phyloP scores from a whole-genome alignment of 1,140 invertebrate genomes.

The Trachelipus rathkii region DNA sequence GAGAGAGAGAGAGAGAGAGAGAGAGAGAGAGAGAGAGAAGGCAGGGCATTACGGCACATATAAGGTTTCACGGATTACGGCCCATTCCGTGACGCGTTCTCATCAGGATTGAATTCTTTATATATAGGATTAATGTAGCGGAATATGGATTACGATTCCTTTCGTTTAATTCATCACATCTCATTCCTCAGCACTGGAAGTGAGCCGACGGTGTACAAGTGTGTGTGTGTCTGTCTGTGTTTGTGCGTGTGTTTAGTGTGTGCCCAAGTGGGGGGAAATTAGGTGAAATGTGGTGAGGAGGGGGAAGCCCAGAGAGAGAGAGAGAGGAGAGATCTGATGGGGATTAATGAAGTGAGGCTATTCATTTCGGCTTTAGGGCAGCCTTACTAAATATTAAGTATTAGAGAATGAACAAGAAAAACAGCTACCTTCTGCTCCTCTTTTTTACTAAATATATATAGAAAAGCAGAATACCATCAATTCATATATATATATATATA shows the following conservation, averaged over 20 bases:
- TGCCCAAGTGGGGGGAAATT: neutral
- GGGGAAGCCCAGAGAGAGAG: neutral
- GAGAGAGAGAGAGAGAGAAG: slow-evolving; percentile 17
- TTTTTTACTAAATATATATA: neutral
- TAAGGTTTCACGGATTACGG: slow-evolving; percentile 1
- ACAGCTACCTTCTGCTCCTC: slow-evolving; percentile 5
- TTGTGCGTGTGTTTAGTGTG: neutral
- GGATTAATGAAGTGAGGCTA: neutral
- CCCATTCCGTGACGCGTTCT: neutral
- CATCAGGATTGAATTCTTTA: slow-evolving; percentile 2
- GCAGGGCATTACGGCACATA: neutral
- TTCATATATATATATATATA: slow-evolving; percentile 6
- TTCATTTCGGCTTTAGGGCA: neutral
- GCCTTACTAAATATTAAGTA: neutral
- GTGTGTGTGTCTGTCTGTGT: too few species aligned
- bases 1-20: slow-evolving; percentile 27
- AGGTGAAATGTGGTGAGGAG: neutral
- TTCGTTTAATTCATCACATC: neutral
- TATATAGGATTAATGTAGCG: slow-evolving; percentile 3
- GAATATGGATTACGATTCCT: slow-evolving; percentile 10
- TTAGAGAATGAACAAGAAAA: neutral
- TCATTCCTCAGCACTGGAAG: slow-evolving; percentile 1
- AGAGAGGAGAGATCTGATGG: neutral
- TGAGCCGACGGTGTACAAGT: too few species aligned
- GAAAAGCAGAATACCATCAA: neutral